phyloP scores from a whole-genome alignment of 2,888 invertebrate species.

The Alcis repandata region DNA sequence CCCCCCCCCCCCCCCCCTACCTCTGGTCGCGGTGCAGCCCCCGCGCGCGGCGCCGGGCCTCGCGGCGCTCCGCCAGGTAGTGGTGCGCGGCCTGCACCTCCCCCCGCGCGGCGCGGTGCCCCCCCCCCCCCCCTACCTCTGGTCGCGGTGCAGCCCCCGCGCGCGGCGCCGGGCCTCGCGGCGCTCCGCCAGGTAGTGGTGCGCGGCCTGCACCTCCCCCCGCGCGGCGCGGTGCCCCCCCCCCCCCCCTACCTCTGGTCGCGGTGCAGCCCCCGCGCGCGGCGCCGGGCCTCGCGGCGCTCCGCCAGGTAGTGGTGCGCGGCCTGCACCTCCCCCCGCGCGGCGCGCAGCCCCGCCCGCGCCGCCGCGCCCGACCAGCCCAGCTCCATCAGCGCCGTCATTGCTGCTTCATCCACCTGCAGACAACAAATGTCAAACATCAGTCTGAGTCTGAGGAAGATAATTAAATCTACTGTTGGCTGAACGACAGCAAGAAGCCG shows the following conservation, averaged over 20 bases:
- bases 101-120: no score
- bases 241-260: conserved; percentile 43
- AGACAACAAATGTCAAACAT: neutral
- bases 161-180: conserved; percentile 47
- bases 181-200: no score
- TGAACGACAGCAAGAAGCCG: no score
- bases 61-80: no score
- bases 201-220: conserved; percentile 28
- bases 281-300: conserved; percentile 79
- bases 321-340: conserved; percentile 77
- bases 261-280: conserved; percentile 51
- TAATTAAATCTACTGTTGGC: no score
- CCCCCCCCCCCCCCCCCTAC: no score
- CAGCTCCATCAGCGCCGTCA: conserved; percentile 72
- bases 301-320: conserved; percentile 90
- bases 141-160: conserved; percentile 32
- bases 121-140: conserved; percentile 45
- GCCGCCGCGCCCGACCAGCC: conserved; percentile 90
- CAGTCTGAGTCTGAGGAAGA: no score
- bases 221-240: conserved; percentile 81
- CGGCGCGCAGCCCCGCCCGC: conserved; percentile 87
- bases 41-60: no score
- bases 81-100: no score
- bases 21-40: no score
- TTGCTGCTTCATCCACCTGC: conserved; percentile 70